Base-by-base conservation (phyloP, 2,797 vertebrate genomes). In the Microchirus variegatus region DNA sequence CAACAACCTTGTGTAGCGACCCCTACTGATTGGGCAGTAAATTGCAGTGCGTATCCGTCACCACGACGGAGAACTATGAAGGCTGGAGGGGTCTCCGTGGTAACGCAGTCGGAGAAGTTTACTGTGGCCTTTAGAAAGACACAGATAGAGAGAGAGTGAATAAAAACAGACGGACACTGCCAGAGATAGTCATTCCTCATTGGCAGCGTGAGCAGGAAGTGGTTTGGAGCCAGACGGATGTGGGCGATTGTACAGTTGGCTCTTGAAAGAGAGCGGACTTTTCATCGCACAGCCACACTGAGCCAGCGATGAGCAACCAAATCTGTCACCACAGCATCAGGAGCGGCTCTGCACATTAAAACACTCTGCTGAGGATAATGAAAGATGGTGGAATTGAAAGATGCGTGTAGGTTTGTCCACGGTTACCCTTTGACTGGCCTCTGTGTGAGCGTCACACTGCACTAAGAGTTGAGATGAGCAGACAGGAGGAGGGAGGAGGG, bases 261-360 rank as follows among this genome's bases (percentile, higher is more conserved):
- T 88, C 83, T 81, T 84, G 79, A 85, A 80, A 80, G 81, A 87
- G 83, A 76, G 81, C 57, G 43, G 82, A 83, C 77, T 79, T 87
- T 88, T 91, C 86, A 89, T 88, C 85, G 83, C 77, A 71, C 67
- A 72, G 78, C 61, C 69, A 31, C 31, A 8, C 31, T 31, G 31
- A 89, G 85, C 61, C 80, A 72, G 69, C 67, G 68, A 80, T 77
- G 80, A 69, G 67, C 83, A 79, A 69, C 76, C 73, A 89, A 88
- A 92, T 89, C 85, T 90, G 88, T 89, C 87, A 88, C 84, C 74
- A 82, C 81, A 80, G 75, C 83, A 74, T 81, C 76, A 86, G 70
- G 79, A 87, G 83, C 81, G 80, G 85, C 82, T 81, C 73, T 88
- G 65, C 78, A 90, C 89, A 92, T 69, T 79, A 75, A 89, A 92